Conservation (phyloP, 2,113 vertebrate species). For the Ammodytes marinus region DNA sequence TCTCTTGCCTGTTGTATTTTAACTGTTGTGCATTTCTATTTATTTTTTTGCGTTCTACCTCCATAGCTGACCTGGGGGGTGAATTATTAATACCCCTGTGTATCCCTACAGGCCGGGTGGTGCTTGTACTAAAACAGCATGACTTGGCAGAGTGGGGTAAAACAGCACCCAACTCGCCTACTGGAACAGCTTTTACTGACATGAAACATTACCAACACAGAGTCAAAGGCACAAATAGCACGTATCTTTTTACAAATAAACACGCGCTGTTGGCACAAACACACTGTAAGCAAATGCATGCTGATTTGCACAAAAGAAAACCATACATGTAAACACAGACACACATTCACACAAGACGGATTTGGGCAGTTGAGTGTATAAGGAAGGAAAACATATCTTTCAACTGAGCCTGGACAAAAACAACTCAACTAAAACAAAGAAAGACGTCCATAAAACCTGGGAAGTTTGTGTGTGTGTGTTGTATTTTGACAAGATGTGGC, state of each 20-base stretch:
- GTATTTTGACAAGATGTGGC: slow-evolving; percentile 32
- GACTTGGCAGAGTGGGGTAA: slow-evolving; percentile 65
- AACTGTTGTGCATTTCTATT: slow-evolving; percentile 32
- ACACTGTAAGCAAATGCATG: not conserved
- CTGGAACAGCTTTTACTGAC: slow-evolving; percentile 41
- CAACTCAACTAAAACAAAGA: not conserved
- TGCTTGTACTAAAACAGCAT: slow-evolving; percentile 64
- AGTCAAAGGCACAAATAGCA: not conserved
- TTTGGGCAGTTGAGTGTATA: not conserved
- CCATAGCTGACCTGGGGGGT: slow-evolving; percentile 66
- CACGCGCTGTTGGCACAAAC: not conserved
- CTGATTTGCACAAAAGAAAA: not conserved
- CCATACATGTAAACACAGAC: slow-evolving; percentile 1
- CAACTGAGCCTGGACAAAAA: not conserved
- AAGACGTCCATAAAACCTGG: not conserved
- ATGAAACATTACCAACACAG: slow-evolving; percentile 26
- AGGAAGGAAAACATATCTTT: not conserved
- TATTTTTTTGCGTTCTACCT: slow-evolving; percentile 61
- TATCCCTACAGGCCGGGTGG: slow-evolving; percentile 60
- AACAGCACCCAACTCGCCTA: slow-evolving; percentile 38
- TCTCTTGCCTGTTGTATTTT: slow-evolving; percentile 39
- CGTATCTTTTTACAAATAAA: not conserved
- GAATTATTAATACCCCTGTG: slow-evolving; percentile 76
- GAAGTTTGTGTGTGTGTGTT: not conserved
- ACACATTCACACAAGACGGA: not conserved